A percentile compares a stretch with the other conserved stretches of the same genome.
These are phyloP conservation scores for Gorsachius magnificus DNA, from an alignment of 2,797 vertebrate genomes.

Conservation along the genomic window DNA sequence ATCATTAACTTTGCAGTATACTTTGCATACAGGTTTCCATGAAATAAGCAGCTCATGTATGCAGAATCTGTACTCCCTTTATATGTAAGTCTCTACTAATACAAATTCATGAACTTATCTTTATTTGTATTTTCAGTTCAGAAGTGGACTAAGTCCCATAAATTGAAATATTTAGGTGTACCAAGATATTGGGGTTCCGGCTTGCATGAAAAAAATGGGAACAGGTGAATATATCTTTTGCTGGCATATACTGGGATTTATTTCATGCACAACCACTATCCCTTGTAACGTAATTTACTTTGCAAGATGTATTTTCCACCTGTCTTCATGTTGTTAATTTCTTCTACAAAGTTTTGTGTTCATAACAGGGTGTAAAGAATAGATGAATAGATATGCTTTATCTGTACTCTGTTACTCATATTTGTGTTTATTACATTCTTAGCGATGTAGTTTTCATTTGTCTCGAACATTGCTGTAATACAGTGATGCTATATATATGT, in stretches of 20 bases:
- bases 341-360: neutral
- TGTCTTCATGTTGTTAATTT: neutral
- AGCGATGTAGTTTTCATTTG: neutral
- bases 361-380: neutral
- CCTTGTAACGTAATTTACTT: neutral
- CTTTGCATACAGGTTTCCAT: neutral
- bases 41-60: neutral
- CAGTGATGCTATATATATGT: neutral
- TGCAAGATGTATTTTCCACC: neutral
- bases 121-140: constrained; percentile 84
- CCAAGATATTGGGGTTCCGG: constrained; percentile 96
- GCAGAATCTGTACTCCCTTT: neutral
- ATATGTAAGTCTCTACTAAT: neutral
- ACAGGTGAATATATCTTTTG: constrained; percentile 78
- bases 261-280: neutral
- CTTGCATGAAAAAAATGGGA: constrained; percentile 87
- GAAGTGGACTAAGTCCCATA: constrained; percentile 88
- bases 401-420: neutral
- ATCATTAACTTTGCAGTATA: neutral
- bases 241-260: neutral
- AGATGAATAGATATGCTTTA: neutral
- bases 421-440: neutral
- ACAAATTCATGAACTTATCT: neutral
- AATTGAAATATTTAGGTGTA: constrained; percentile 90
- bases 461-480: neutral